phyloP scores from a whole-genome alignment of 2,113 vertebrate genomes.

The Scopus umbretta region DNA sequence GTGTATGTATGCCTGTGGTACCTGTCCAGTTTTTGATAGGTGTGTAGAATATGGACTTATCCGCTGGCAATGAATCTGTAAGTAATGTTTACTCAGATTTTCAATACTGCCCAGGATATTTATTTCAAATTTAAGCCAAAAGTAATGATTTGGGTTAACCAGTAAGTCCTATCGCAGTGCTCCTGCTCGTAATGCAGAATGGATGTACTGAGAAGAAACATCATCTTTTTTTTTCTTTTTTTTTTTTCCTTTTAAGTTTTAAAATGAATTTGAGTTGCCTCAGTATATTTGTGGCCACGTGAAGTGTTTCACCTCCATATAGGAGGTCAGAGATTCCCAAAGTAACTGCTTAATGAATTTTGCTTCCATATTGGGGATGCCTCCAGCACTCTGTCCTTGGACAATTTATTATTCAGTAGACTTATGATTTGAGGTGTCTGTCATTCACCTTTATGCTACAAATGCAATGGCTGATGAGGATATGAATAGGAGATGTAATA shows the following conservation, averaged over 20 bases:
- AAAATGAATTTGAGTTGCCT: not conserved
- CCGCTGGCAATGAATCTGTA: not conserved
- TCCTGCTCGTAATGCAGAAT: not conserved
- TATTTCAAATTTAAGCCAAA: not conserved
- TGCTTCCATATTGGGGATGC: not conserved
- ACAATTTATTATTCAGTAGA: not conserved
- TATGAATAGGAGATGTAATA: not conserved
- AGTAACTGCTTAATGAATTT: not conserved
- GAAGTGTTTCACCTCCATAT: not conserved
- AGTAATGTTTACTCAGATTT: not conserved
- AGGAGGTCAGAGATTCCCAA: not conserved
- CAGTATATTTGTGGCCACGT: not conserved
- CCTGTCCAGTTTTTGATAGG: not conserved
- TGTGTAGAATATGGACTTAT: not conserved
- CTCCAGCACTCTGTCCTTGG: not conserved
- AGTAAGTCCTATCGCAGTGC: rapidly evolving
- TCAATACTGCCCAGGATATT: not conserved
- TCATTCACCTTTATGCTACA: not conserved
- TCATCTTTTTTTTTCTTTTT: not conserved
- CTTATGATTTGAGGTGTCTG: not conserved
- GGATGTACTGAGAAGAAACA: not conserved
- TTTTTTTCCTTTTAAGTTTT: not conserved
- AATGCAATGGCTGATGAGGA: not conserved
- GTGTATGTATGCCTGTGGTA: rapidly evolving
- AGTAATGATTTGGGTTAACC: not conserved